These are phyloP conservation scores for Pelobates cultripes DNA, from an alignment of 2,797 vertebrate genomes.

Conservation along the genomic window DNA sequence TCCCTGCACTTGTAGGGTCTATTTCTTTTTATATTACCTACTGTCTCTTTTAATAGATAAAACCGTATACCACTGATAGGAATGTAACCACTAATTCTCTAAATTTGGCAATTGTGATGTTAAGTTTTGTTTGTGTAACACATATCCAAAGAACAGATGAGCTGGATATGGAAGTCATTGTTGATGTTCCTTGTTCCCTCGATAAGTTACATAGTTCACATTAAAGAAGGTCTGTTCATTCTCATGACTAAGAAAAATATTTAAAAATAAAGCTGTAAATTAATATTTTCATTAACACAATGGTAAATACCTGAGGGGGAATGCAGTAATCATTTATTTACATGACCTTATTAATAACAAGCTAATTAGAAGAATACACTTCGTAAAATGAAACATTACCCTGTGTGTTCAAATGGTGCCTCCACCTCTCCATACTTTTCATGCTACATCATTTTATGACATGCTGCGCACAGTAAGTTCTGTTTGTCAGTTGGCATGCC, in stretches of 20 bases:
- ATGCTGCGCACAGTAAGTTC: background rate
- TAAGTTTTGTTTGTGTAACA: background rate
- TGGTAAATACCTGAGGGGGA: background rate
- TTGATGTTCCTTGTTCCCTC: too few species aligned
- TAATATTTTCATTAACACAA: constrained; percentile 1
- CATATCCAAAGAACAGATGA: background rate
- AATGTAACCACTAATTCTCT: too few species aligned
- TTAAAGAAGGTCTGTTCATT: background rate
- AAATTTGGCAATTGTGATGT: too few species aligned
- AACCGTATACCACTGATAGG: too few species aligned
- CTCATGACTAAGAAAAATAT: background rate
- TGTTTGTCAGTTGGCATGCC: background rate
- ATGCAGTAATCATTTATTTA: background rate
- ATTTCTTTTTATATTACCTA: too few species aligned
- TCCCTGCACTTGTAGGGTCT: too few species aligned
- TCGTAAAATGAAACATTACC: background rate
- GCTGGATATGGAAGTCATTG: background rate
- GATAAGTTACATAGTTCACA: background rate
- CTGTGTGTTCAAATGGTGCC: background rate
- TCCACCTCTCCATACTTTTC: background rate
- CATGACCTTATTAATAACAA: background rate
- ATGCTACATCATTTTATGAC: constrained; percentile 1
- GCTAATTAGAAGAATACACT: background rate
- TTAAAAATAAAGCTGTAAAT: background rate
- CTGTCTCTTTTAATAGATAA: too few species aligned